A percentile compares a stretch with the other conserved stretches of the same genome.
phyloP scores from a whole-genome alignment of 2,888 invertebrate genomes.

The Atethmia centrago region DNA sequence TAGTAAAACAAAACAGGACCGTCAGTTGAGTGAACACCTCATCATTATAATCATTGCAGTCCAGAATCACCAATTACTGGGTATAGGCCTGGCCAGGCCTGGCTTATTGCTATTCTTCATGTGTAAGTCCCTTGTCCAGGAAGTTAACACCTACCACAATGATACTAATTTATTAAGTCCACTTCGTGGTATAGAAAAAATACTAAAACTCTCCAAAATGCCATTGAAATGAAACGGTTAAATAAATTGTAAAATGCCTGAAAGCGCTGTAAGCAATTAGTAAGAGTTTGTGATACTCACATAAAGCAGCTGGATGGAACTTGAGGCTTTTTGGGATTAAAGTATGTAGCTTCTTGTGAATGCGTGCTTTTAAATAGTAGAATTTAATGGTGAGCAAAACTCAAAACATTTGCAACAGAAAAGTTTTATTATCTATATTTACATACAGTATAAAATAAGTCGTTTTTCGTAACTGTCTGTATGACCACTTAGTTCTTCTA shows the following conservation, averaged over 20 bases:
- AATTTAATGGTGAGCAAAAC: neutral
- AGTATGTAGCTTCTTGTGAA: neutral
- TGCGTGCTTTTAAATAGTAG: neutral
- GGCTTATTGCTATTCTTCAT: accelerated
- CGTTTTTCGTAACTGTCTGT: neutral
- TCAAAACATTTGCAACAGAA: neutral
- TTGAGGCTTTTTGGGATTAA: neutral
- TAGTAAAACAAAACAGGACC: neutral
- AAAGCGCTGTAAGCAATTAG: constrained; percentile 71
- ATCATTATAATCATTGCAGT: neutral
- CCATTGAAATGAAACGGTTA: constrained; percentile 64
- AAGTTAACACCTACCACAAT: neutral
- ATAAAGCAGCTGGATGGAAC: constrained; percentile 52
- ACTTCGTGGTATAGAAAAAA: constrained; percentile 5
- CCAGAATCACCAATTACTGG: neutral
- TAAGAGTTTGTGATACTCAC: constrained; percentile 55
- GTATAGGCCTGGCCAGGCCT: neutral
- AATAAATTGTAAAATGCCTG: constrained; percentile 69
- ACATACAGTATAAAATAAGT: neutral
- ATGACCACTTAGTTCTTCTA: neutral
- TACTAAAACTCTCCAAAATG: neutral
- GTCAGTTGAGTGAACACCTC: neutral
- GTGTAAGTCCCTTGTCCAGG: neutral
- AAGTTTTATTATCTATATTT: no score
- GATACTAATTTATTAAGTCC: constrained; percentile 14